Evolutionary conservation across 2,888 invertebrate genomes (phyloP), one percentile per base, ranked within the genome.

Genomic region (Chrysolina americana): DNA sequence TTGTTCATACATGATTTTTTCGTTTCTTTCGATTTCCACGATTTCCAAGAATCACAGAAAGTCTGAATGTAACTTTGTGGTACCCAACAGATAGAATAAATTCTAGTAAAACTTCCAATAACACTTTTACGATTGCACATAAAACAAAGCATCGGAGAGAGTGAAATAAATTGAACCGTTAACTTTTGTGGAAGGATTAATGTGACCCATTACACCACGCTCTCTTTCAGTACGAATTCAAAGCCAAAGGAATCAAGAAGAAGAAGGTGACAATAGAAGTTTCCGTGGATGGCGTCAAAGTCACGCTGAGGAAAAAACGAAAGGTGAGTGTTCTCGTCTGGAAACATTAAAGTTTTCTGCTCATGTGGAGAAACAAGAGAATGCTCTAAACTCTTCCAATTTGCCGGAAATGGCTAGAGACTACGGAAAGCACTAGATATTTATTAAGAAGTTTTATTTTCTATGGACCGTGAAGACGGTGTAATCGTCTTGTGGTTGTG

Each of bases 171-270:
- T 36, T 28, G 59, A 2, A 23, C 5, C 59, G 59, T n/a, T 59
- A 59, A 59, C 59, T 59, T n/a, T 59, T 59, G n/a, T 0, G 59
- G n/a, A 23, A 59, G 59, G n/a, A 59, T 59, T 36, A 28, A 59
- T 59, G 59, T 36, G 15, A 10, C 36, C 59, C 59, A 28, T 36
- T 59, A 17, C n/a, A 41, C 44, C 23, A 28, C 28, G 56, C 71
- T 79, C 83, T 79, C 83, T 92, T 92, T 77, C 92, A 99, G 98
- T 98, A 98, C 89, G 99, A 99, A 89, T 99, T 98, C 91, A 99
- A 99, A 91, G 95, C 98, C 82, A 96, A 97, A 88, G 97, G 97
- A 71, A 95, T 98, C 87, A 98, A 98, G 90, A 99, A 99, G 90
- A 95, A 96, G 87, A 98, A 98, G 90, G 98, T 99, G 84, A 95